A percentile compares a stretch with the other conserved stretches of the same genome.
These are phyloP conservation scores for Camponotus fellah DNA, from an alignment of 2,888 invertebrate species.

Conservation along the genomic window DNA sequence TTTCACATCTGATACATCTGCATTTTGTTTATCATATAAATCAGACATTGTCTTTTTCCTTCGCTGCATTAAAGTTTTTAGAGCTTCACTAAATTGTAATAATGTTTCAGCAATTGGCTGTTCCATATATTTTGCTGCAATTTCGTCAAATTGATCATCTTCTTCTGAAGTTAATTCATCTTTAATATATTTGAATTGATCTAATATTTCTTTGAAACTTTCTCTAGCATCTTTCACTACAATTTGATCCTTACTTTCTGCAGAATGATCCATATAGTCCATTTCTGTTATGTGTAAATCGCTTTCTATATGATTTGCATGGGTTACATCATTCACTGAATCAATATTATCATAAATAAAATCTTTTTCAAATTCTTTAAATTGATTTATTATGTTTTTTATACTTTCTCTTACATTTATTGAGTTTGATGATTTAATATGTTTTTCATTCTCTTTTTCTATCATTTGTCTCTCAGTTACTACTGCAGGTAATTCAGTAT, in stretches of 20 bases:
- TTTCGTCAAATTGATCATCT: constrained; percentile 79
- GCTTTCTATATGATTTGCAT: constrained; percentile 38
- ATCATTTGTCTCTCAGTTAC: not conserved
- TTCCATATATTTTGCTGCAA: constrained; percentile 79
- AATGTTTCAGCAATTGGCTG: constrained; percentile 82
- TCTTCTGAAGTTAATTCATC: constrained; percentile 81
- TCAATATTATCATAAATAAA: constrained; percentile 77
- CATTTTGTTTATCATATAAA: constrained; percentile 76
- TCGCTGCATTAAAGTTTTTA: constrained; percentile 80
- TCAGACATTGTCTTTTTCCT: constrained; percentile 70
- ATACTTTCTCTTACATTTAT: constrained; percentile 81
- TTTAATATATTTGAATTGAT: constrained; percentile 82
- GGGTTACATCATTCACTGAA: constrained; percentile 21
- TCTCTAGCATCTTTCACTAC: constrained; percentile 79
- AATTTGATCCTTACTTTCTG: constrained; percentile 60
- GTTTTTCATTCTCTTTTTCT: not conserved
- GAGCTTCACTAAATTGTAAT: constrained; percentile 81
- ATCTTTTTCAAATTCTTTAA: constrained; percentile 83
- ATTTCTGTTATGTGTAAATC: constrained; percentile 63
- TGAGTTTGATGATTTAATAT: constrained; percentile 52
- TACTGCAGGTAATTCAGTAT: not conserved
- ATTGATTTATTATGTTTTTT: constrained; percentile 83
- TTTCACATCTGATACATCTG: not conserved
- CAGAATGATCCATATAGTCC: constrained; percentile 60
- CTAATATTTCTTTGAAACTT: constrained; percentile 82